Evolutionary conservation across 2,113 vertebrate species (phyloP).

Genomic region (Colinus virginianus): DNA sequence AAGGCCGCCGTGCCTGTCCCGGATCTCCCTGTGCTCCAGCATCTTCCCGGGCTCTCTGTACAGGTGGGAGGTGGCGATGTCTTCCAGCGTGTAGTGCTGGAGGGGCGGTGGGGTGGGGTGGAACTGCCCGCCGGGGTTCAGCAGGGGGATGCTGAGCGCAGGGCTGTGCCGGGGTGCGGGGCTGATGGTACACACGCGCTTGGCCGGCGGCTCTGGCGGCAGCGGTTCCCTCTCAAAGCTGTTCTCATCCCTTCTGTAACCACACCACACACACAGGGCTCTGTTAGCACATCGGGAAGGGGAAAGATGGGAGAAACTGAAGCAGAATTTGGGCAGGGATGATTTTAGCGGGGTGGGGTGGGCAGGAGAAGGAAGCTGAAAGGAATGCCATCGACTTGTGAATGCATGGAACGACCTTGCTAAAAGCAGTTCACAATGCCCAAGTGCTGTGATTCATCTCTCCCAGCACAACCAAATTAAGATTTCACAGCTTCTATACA

Average conservation of each 20-base stretch:
- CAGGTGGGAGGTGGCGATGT: constrained; percentile 92
- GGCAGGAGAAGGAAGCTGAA: neutral
- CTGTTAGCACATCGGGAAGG: neutral
- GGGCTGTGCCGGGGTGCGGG: constrained; percentile 96
- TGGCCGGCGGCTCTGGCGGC: constrained; percentile 89
- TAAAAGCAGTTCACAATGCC: neutral
- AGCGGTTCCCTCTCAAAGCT: constrained; percentile 90
- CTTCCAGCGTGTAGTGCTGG: constrained; percentile 97
- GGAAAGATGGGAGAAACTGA: neutral
- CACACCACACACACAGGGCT: neutral
- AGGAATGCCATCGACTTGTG: neutral
- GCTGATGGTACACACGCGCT: constrained; percentile 97
- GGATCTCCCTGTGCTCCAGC: constrained; percentile 91
- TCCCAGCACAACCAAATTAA: constrained; percentile 32
- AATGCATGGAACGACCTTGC: neutral
- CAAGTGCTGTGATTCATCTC: constrained; percentile 9
- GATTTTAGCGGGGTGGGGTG: neutral
- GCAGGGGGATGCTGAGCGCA: constrained; percentile 86
- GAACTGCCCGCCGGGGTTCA: constrained; percentile 87
- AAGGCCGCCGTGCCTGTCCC: constrained; percentile 86
- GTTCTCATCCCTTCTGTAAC: constrained; percentile 88
- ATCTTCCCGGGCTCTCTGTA: constrained; percentile 92
- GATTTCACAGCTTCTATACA: constrained; percentile 53
- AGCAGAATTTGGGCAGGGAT: neutral
- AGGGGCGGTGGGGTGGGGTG: constrained; percentile 95